A percentile compares a stretch with the other conserved stretches of the same genome.
phyloP scores from a whole-genome alignment of 2,797 vertebrate species.

The Leuciscus waleckii region DNA sequence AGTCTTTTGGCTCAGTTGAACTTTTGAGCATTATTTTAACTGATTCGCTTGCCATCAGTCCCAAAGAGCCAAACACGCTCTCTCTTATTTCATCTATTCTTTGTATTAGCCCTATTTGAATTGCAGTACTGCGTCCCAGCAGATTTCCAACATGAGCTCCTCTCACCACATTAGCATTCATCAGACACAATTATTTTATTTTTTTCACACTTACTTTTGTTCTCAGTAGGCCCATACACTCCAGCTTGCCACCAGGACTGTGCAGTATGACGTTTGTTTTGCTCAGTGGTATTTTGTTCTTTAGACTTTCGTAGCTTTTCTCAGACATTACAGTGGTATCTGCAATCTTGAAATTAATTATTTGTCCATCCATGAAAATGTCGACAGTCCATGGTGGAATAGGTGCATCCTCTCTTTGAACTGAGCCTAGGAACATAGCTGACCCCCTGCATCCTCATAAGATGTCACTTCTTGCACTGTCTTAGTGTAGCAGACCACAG shows the following conservation, averaged over 20 bases:
- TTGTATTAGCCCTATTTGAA: background rate
- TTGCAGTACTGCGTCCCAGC: no score
- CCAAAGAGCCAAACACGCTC: conserved; percentile 19
- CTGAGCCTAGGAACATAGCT: background rate
- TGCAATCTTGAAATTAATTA: background rate
- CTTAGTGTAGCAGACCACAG: background rate
- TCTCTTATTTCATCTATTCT: background rate
- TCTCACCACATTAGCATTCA: background rate
- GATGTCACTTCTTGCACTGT: background rate
- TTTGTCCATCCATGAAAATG: background rate
- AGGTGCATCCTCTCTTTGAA: background rate
- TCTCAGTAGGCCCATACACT: background rate
- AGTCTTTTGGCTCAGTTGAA: background rate
- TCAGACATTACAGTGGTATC: background rate
- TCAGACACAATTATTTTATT: background rate
- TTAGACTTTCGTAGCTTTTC: background rate
- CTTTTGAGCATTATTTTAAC: conserved; percentile 29
- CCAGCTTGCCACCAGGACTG: background rate
- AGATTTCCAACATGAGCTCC: background rate
- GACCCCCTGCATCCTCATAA: background rate
- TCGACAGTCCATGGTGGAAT: background rate
- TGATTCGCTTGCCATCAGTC: background rate
- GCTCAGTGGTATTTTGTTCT: background rate
- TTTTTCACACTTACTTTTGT: background rate
- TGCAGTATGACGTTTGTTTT: background rate